phyloP scores from a whole-genome alignment of 2,797 vertebrate genomes.

The Oryzias dopingdopingensis region DNA sequence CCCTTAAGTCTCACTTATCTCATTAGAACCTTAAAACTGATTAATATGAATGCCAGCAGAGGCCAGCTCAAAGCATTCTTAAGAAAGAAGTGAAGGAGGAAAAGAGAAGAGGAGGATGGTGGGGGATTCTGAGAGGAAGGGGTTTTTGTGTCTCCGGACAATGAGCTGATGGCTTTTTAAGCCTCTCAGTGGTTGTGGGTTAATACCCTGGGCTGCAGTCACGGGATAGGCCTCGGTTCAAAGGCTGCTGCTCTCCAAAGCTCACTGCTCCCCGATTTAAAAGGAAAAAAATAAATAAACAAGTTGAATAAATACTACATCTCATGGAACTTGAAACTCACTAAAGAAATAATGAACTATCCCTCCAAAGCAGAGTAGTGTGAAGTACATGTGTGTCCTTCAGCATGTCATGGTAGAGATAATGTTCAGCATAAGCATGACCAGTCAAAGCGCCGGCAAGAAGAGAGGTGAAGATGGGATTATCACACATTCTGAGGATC shows the following conservation, averaged over 20 bases:
- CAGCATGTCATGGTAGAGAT: constrained; percentile 53
- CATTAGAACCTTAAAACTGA: constrained; percentile 95
- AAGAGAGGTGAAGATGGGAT: constrained; percentile 64
- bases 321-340: constrained; percentile 63
- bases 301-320: constrained; percentile 67
- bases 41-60: constrained; percentile 92
- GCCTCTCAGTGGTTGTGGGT: constrained; percentile 82
- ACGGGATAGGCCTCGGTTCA: constrained; percentile 73
- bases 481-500: constrained; percentile 64
- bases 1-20: constrained; percentile 91
- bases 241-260: constrained; percentile 70
- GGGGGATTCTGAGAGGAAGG: constrained; percentile 77
- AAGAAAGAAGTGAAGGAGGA: constrained; percentile 62
- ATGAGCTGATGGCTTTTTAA: constrained; percentile 89
- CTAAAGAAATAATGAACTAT: constrained; percentile 71
- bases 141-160: constrained; percentile 86
- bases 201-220: constrained; percentile 77
- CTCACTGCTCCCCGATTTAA: constrained; percentile 57
- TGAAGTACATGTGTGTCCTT: constrained; percentile 33
- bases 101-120: constrained; percentile 61
- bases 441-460: constrained; percentile 49
- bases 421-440: constrained; percentile 46
- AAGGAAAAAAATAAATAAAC: constrained; percentile 64
- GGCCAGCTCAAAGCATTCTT: constrained; percentile 76
- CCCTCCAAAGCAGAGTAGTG: constrained; percentile 26